phyloP scores from a whole-genome alignment of 1,140 invertebrate species.

The Macrobrachium nipponense region DNA sequence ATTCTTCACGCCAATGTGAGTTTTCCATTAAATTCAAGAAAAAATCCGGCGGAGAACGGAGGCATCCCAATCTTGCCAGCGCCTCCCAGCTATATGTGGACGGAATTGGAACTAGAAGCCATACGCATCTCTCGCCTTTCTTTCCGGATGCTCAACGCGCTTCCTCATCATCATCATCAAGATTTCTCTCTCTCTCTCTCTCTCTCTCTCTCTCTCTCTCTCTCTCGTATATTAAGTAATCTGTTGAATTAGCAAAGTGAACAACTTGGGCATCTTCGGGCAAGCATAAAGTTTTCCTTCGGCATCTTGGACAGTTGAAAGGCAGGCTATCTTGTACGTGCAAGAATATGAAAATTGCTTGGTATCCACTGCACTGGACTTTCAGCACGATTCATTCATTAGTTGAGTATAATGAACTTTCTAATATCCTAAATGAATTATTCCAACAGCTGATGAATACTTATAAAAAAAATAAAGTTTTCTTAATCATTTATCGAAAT shows the following conservation, averaged over 20 bases:
- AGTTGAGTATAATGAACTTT: too few species aligned
- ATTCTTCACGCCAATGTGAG: constrained; percentile 56
- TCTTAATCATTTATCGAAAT: neutral
- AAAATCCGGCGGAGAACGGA: constrained; percentile 36
- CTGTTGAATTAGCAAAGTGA: too few species aligned
- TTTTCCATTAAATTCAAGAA: constrained; percentile 45
- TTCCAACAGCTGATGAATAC: neutral
- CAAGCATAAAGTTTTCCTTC: too few species aligned
- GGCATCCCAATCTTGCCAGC: constrained; percentile 23
- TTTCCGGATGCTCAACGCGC: neutral
- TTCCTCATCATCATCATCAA: neutral
- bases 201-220: constrained; percentile 1
- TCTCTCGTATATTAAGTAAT: neutral
- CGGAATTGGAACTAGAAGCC: neutral
- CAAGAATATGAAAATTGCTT: too few species aligned
- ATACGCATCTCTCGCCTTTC: neutral
- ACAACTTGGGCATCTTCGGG: too few species aligned
- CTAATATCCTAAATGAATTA: too few species aligned
- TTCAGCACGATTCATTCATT: too few species aligned
- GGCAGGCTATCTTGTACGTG: too few species aligned
- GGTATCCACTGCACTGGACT: too few species aligned
- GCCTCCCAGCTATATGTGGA: constrained; percentile 17
- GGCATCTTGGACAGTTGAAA: too few species aligned
- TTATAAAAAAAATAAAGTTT: constrained; percentile 1
- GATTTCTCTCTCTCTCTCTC: neutral